Conservation (phyloP, 2,888 invertebrate species). For the Lathronympha strigana region DNA sequence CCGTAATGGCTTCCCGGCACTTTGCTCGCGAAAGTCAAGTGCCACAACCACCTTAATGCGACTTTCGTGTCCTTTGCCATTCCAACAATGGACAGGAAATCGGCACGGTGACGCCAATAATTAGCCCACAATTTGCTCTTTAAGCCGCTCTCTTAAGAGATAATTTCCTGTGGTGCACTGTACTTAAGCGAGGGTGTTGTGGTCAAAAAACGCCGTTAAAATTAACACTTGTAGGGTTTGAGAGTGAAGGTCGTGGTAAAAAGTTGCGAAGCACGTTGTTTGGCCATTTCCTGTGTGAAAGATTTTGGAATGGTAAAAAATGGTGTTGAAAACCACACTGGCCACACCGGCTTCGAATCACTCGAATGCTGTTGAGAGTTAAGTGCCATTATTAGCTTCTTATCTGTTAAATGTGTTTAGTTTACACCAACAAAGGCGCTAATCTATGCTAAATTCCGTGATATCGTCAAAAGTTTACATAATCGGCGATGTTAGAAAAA, state of each 20-base stretch:
- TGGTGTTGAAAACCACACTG: slow-evolving; percentile 17
- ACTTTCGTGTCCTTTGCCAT: slow-evolving; percentile 54
- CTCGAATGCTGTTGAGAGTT: not conserved
- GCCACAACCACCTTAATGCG: slow-evolving; percentile 54
- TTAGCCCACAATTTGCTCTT: slow-evolving; percentile 3
- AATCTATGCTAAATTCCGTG: not conserved
- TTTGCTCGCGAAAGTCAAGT: slow-evolving; percentile 54
- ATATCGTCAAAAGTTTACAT: not conserved
- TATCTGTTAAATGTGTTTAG: not conserved
- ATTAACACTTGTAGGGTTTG: slow-evolving; percentile 43
- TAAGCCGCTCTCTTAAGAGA: slow-evolving; percentile 3
- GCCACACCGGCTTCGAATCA: not conserved
- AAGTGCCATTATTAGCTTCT: not conserved
- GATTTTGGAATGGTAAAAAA: slow-evolving; percentile 12
- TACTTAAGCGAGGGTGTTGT: slow-evolving; percentile 27
- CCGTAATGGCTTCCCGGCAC: slow-evolving; percentile 69
- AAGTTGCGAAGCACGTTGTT: slow-evolving; percentile 35
- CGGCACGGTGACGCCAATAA: slow-evolving; percentile 30
- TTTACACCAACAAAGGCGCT: not conserved
- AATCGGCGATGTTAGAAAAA: too few species aligned
- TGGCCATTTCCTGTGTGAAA: slow-evolving; percentile 33
- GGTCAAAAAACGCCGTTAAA: slow-evolving; percentile 43
- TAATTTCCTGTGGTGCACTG: slow-evolving; percentile 14
- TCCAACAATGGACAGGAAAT: slow-evolving; percentile 32
- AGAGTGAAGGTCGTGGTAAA: slow-evolving; percentile 30